Evolutionary conservation across 2,113 vertebrate genomes (phyloP), one percentile per base, ranked within the genome.

Genomic region (Phalacrocorax carbo): DNA sequence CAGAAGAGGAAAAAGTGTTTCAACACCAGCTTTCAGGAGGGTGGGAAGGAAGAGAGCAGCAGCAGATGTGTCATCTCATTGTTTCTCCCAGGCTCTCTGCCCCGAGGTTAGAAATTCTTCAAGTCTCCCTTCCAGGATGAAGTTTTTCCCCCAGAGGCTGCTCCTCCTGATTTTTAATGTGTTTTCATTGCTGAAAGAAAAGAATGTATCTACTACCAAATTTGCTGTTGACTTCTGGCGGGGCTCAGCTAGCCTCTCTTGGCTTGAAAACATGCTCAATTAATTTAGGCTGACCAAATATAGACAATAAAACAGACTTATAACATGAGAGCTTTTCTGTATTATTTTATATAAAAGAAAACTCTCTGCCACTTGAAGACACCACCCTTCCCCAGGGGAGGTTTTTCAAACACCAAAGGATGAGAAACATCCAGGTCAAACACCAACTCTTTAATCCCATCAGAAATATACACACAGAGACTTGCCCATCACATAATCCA

Each of bases 261-360:
- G 78, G 75, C 71, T 91, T 84, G 62, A 86, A 91, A 97, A 86
- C 88, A 94, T 1, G 2, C 55, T 82, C 83, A 93, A 98, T 94
- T 96, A 94, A 93, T 95, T 88, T 88, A 61, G 69, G 65, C 55
- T 75, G 40, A 83, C 55, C 82, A 97, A 97, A 95, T 60, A 94
- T 2, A 93, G 75, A 79, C 91, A 88, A 82, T 48, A 92, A 94
- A 93, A 23, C 46, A 70, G 61, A 70, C 25, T 62, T 85, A 38
- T 12, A 95, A 93, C 22, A 77, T 16, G 49, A 93, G 75, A 90
- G 60, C 71, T 95, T 93, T 88, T 91, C 76, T 69, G 65, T 61
- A 71, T 95, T 86, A 91, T 88, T 95, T 88, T 49, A 64, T 54
- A 71, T 36, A 77, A 91, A 82, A 91, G 73, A 88, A 93, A 94